Percentiles rank a stretch among this genome's conserved stretches.
Conservation (phyloP, 2,113 vertebrate genomes). For the Fukomys damarensis region DNA sequence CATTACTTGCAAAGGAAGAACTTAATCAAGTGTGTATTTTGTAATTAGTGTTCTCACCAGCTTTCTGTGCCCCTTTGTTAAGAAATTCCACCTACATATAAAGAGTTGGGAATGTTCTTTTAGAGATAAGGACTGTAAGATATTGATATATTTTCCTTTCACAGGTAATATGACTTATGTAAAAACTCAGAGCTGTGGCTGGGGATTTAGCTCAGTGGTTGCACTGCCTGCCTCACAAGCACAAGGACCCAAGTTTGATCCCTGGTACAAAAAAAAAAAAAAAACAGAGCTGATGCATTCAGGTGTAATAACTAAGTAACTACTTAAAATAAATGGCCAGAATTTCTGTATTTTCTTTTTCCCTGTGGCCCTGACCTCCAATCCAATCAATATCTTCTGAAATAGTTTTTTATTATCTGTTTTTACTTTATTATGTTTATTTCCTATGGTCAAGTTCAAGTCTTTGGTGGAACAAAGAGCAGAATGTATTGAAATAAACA, state of each 20-base stretch:
- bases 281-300: too few species aligned
- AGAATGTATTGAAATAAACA: slow-evolving; percentile 6
- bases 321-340: slow-evolving; percentile 14
- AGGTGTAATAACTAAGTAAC: background rate
- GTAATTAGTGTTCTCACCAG: background rate
- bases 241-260: too few species aligned
- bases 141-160: background rate
- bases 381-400: slow-evolving; percentile 13
- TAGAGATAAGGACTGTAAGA: background rate
- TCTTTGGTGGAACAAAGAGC: background rate
- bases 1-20: slow-evolving; percentile 44
- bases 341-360: slow-evolving; percentile 28
- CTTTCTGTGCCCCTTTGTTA: background rate
- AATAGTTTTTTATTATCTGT: slow-evolving; percentile 21
- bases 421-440: slow-evolving; percentile 28
- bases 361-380: background rate
- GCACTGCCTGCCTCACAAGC: too few species aligned
- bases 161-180: background rate
- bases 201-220: too few species aligned
- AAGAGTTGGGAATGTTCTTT: background rate
- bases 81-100: background rate
- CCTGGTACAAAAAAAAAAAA: too few species aligned
- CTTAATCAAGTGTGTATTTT: slow-evolving; percentile 34
- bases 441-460: background rate
- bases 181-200: background rate